Evolutionary conservation across 1,140 invertebrate genomes (phyloP).

Genomic region (Drosophila takahashii): DNA sequence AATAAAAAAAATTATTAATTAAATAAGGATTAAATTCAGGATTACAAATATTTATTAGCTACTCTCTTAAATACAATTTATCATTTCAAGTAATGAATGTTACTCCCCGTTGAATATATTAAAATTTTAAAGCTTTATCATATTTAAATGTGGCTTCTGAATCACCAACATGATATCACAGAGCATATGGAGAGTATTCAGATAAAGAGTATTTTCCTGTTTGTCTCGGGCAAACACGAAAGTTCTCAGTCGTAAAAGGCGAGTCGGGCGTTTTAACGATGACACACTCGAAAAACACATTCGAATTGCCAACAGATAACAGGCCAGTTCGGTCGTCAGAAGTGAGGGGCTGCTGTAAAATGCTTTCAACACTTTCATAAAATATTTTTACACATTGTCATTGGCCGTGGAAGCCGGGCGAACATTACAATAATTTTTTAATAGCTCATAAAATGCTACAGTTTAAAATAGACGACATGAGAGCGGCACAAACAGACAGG

Average conservation of each 20-base stretch:
- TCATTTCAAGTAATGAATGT: no score
- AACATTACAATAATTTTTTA: conserved; percentile 73
- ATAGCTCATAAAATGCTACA: conserved; percentile 71
- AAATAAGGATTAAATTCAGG: no score
- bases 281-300: conserved; percentile 59
- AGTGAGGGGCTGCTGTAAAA: conserved; percentile 40
- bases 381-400: conserved; percentile 74
- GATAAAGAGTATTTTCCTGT: conserved; percentile 57
- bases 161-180: conserved; percentile 22
- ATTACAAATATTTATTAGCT: no score
- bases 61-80: no score
- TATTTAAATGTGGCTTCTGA: conserved; percentile 12
- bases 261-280: conserved; percentile 65
- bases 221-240: conserved; percentile 5
- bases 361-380: conserved; percentile 72
- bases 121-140: background rate
- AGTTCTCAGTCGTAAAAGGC: conserved; percentile 55
- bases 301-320: conserved; percentile 63
- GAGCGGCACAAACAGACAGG: background rate
- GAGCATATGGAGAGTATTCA: conserved; percentile 17
- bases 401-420: conserved; percentile 50
- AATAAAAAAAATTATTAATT: no score
- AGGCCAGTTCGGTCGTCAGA: conserved; percentile 28
- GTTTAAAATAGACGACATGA: conserved; percentile 59
- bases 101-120: background rate